These are phyloP conservation scores for Branchipolynoe longqiensis DNA, from an alignment of 2,888 invertebrate species.

Conservation along the genomic window DNA sequence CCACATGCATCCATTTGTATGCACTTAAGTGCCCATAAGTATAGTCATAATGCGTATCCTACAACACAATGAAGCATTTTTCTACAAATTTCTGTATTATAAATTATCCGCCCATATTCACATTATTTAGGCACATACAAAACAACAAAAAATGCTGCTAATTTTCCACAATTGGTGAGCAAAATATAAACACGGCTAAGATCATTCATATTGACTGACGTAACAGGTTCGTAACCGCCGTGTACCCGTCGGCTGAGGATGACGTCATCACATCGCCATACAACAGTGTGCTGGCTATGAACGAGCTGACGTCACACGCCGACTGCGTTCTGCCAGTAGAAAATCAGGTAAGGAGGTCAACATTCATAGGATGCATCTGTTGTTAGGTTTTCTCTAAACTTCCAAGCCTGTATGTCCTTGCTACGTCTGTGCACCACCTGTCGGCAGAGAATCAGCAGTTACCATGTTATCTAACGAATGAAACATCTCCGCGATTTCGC, in stretches of 20 bases:
- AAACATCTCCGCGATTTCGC: too few relatives aligned
- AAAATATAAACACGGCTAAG: too few relatives aligned
- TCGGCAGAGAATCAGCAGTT: too few relatives aligned
- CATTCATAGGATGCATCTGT: too few relatives aligned
- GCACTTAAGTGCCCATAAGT: not conserved
- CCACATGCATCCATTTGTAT: not conserved
- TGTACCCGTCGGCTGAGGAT: constrained; percentile 82
- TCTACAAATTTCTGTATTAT: not conserved
- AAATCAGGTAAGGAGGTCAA: constrained; percentile 77
- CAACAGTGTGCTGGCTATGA: constrained; percentile 82
- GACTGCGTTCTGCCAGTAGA: constrained; percentile 83
- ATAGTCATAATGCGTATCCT: not conserved
- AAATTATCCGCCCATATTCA: too few relatives aligned
- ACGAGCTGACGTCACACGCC: constrained; percentile 81
- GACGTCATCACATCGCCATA: constrained; percentile 83
- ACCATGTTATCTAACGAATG: too few relatives aligned
- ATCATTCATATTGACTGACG: too few relatives aligned
- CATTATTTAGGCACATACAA: too few relatives aligned
- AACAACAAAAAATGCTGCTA: too few relatives aligned
- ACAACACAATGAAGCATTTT: not conserved
- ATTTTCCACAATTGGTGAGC: too few relatives aligned
- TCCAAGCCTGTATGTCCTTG: too few relatives aligned
- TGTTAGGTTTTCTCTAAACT: not conserved
- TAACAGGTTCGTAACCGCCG: constrained; percentile 82
- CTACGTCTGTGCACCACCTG: too few relatives aligned